Conservation (phyloP, 2,888 invertebrate species). For the Bugulina stolonifera region DNA sequence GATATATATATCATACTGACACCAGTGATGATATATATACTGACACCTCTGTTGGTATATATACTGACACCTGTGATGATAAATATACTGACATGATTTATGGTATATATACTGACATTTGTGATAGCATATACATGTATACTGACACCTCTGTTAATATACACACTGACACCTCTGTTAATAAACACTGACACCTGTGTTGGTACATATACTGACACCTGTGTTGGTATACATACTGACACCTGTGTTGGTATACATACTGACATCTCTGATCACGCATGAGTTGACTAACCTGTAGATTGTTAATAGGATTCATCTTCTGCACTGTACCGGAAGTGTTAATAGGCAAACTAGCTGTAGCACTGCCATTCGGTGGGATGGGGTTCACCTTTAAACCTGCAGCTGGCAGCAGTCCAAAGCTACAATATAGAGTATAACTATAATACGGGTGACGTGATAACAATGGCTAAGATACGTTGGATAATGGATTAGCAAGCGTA, state of each 20-base stretch:
- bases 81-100: background rate
- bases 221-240: background rate
- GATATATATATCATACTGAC: background rate
- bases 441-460: background rate
- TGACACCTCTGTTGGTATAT: background rate
- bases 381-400: conserved; percentile 73
- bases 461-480: too few species aligned
- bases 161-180: background rate
- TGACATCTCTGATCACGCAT: too few species aligned
- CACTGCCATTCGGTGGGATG: conserved; percentile 70
- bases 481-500: too few species aligned
- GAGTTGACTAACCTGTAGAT: conserved; percentile 75
- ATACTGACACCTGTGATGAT: background rate
- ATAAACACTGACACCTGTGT: background rate
- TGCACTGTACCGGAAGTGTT: conserved; percentile 84
- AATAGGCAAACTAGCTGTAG: conserved; percentile 71
- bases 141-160: background rate
- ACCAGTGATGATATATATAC: background rate
- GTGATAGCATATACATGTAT: too few species aligned
- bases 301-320: conserved; percentile 94
- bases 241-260: background rate
- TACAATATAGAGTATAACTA: conserved; percentile 54
- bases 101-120: background rate
- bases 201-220: background rate
- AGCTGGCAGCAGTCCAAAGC: conserved; percentile 87